These are phyloP conservation scores for Dicentrarchus labrax DNA, from an alignment of 2,113 vertebrate genomes.

Conservation along the genomic window DNA sequence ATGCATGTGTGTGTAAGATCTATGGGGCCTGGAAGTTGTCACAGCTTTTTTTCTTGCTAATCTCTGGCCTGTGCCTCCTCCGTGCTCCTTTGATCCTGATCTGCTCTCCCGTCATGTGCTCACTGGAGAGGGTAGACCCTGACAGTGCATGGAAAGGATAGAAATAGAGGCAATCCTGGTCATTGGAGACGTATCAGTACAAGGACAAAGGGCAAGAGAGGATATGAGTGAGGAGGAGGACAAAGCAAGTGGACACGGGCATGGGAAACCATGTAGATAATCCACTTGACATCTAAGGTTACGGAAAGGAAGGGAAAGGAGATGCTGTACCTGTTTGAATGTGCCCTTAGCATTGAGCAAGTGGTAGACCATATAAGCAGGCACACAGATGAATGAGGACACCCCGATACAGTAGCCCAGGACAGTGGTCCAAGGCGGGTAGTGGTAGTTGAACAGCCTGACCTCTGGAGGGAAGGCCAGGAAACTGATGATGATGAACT, in stretches of 20 bases:
- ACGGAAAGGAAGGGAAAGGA: background rate
- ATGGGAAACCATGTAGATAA: background rate
- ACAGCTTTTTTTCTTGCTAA: constrained; percentile 32
- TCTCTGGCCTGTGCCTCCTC: constrained; percentile 37
- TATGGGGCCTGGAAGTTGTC: constrained; percentile 17
- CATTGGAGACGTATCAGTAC: constrained; percentile 19
- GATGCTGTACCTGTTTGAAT: constrained; percentile 92
- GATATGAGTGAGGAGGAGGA: background rate
- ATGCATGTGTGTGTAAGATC: constrained; percentile 12
- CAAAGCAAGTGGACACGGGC: background rate
- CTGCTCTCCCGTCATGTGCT: constrained; percentile 45
- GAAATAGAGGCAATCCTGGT: constrained; percentile 5
- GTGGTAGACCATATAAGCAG: constrained; percentile 92
- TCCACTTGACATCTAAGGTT: background rate
- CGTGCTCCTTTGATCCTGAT: constrained; percentile 61
- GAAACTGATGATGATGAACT: constrained; percentile 98
- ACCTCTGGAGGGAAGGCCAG: constrained; percentile 91
- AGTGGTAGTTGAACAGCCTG: constrained; percentile 91
- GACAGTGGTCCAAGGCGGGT: constrained; percentile 92
- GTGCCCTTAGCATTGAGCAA: constrained; percentile 91
- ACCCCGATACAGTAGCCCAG: constrained; percentile 95
- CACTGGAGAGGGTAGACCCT: constrained; percentile 36
- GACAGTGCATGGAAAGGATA: constrained; percentile 12
- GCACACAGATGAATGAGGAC: constrained; percentile 96
- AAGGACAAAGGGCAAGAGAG: background rate